Base-by-base conservation (phyloP, 2,113 vertebrate species). In the Sinocyclocheilus rhinocerous region DNA sequence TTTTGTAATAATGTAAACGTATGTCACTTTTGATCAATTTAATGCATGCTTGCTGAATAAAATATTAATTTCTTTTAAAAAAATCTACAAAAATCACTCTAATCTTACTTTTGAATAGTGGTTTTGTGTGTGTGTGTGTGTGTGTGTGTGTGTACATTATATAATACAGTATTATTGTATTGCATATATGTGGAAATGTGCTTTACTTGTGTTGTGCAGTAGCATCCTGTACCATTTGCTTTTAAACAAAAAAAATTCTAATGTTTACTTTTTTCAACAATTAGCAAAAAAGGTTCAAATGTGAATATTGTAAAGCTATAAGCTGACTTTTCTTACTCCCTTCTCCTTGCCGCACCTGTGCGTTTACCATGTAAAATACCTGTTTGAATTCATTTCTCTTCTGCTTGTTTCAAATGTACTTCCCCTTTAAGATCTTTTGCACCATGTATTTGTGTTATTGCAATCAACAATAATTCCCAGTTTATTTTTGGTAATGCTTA, bases 331-430 rank as follows among this genome's bases (percentile, higher is more conserved):
- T 36, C 33, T 61, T 22, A 42, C 6, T 6, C n/a, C 18, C 39
- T 65, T 81, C n/a, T 65, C 39, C 39, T 57, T 81, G 36, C 15
- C 36, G 16, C 36, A 24, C 55, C 6, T 42, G 4, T 39, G 29
- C 29, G 39, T 79, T 79, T 42, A 57, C 20, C 26, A 78, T 79
- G 36, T 26, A 45, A 65, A 65, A 65, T 45, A 81, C n/a, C n/a
- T 11, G 22, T 16, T 61, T 61, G 1, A 61, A 63, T 9, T 24
- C 4, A 22, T 45, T 36, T 81, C 22, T 65, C 61, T 81, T 81
- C 13, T 33, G 24, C 61, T 20, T 50, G 24, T 82, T 26, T 82
- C 11, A 82, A 70, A 50, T 52, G 9, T 69, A 69, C 45, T 82
- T 82, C 63, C 80, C 13, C 18, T 61, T 81, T 24, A 12, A 33